Percentiles rank a stretch among this genome's conserved stretches.
Evolutionary conservation across 2,888 invertebrate genomes (phyloP).

Genomic region (Diploptera punctata): DNA sequence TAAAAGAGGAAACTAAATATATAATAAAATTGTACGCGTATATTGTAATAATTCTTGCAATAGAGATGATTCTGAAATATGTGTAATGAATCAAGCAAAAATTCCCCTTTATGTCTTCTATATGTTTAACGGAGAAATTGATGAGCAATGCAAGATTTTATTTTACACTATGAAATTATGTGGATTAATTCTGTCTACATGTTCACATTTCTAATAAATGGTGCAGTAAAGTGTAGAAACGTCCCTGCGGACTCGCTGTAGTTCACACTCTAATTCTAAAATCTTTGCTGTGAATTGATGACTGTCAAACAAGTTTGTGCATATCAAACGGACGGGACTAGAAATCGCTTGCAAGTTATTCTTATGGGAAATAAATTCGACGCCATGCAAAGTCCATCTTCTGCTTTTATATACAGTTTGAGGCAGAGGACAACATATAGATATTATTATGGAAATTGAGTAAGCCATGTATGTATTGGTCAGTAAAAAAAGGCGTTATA

Average conservation of each 20-base stretch:
- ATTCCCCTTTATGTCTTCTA: too few species aligned
- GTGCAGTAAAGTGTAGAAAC: background rate
- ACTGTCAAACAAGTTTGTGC: constrained; percentile 16
- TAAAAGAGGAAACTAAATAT: too few species aligned
- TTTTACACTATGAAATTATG: background rate
- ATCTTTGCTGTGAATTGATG: constrained; percentile 1
- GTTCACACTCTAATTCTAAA: background rate
- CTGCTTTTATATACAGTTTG: constrained; percentile 27
- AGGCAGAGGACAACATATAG: constrained; percentile 28
- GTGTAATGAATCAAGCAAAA: too few species aligned
- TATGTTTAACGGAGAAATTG: too few species aligned
- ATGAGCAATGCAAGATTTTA: too few species aligned
- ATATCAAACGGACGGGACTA: constrained; percentile 14
- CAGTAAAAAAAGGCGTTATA: constrained; percentile 36
- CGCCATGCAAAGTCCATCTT: constrained; percentile 31
- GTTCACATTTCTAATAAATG: too few species aligned
- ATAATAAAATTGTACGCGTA: too few species aligned
- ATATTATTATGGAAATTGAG: constrained; percentile 36
- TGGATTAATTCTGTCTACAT: too few species aligned
- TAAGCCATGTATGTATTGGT: constrained; percentile 34
- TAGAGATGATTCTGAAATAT: too few species aligned
- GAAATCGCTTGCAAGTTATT: constrained; percentile 28
- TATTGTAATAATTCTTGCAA: too few species aligned
- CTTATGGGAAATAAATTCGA: constrained; percentile 30
- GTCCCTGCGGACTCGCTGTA: background rate